Conservation (phyloP, 2,797 vertebrate genomes). For the Anguilla anguilla region DNA sequence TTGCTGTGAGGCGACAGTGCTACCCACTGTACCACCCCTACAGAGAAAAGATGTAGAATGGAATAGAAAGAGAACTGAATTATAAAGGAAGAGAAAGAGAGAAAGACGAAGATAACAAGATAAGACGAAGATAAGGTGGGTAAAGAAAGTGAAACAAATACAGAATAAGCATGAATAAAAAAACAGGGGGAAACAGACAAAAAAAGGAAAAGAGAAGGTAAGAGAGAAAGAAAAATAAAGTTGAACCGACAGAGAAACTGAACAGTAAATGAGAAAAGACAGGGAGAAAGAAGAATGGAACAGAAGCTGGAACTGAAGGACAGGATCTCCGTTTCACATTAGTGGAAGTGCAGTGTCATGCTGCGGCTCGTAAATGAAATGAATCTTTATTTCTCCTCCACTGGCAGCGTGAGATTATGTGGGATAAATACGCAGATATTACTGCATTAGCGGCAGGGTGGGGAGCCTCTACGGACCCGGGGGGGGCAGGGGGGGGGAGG, state of each 20-base stretch:
- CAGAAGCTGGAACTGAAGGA: neutral
- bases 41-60: neutral
- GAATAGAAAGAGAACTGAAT: neutral
- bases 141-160: neutral
- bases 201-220: neutral
- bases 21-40: no score
- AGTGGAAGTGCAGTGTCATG: neutral
- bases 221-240: constrained; percentile 18
- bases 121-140: no score
- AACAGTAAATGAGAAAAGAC: constrained; percentile 12
- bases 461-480: neutral
- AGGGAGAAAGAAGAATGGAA: neutral
- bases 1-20: no score
- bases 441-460: neutral
- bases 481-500: neutral
- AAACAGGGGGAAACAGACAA: neutral
- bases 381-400: neutral
- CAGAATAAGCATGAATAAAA: neutral
- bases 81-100: neutral
- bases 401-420: neutral
- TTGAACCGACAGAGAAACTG: neutral
- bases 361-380: neutral
- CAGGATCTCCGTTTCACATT: neutral
- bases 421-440: neutral
- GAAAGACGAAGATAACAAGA: neutral